These are phyloP conservation scores for Platichthys stellatus DNA, from an alignment of 2,113 vertebrate genomes.

Conservation along the genomic window DNA sequence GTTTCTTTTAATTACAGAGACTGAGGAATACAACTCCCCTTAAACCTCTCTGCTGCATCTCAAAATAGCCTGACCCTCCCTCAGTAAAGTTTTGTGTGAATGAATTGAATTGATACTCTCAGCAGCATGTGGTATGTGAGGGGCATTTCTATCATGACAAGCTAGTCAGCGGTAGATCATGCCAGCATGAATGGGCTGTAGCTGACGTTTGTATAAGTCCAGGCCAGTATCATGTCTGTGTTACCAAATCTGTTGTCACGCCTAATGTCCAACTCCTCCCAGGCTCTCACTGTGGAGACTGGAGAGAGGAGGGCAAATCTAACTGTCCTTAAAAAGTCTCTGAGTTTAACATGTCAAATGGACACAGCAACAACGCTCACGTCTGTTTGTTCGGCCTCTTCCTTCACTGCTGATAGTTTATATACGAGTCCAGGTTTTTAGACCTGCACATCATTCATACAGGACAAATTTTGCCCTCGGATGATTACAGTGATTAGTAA, in stretches of 20 bases:
- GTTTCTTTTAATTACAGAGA: conserved; percentile 64
- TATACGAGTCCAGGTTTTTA: conserved; percentile 25
- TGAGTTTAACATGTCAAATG: background rate
- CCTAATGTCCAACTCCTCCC: background rate
- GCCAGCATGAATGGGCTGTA: conserved; percentile 20
- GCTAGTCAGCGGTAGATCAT: conserved; percentile 49
- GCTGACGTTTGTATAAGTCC: conserved; percentile 59
- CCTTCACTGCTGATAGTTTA: background rate
- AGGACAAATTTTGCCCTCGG: conserved; percentile 22
- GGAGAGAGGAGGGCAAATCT: background rate
- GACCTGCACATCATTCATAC: conserved; percentile 18
- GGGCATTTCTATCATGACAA: conserved; percentile 49
- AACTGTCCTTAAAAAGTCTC: conserved; percentile 16
- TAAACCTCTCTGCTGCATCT: conserved; percentile 51
- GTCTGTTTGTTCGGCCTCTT: conserved; percentile 1
- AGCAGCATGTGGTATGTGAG: conserved; percentile 38
- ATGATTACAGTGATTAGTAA: conserved; percentile 56
- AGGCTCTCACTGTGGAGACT: background rate
- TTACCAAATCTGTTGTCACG: conserved; percentile 49
- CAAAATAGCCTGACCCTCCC: conserved; percentile 58
- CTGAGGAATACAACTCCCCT: conserved; percentile 37
- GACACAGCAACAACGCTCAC: background rate
- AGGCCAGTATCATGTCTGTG: conserved; percentile 49
- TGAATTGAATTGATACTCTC: conserved; percentile 48
- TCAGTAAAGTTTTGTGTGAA: conserved; percentile 45